These are phyloP conservation scores for Villa cingulata DNA, from an alignment of 2,888 invertebrate species.

Conservation along the genomic window DNA sequence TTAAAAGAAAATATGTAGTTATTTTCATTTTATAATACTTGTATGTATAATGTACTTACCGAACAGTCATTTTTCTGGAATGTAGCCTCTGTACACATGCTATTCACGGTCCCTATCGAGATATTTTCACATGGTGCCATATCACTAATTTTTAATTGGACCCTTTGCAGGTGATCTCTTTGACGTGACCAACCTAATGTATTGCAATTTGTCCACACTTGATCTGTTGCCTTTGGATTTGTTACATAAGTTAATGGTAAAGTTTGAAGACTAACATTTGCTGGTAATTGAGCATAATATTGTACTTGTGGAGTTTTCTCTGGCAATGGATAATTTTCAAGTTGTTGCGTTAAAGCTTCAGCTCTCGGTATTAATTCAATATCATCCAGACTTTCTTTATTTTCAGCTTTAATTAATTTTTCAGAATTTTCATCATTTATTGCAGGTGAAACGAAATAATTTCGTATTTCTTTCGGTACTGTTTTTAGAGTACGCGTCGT, in stretches of 20 bases:
- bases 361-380: constrained; percentile 26
- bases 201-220: constrained; percentile 50
- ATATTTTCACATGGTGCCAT: constrained; percentile 77
- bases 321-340: constrained; percentile 28
- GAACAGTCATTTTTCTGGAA: constrained; percentile 70
- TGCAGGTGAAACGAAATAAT: constrained; percentile 28
- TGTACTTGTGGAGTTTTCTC: constrained; percentile 30
- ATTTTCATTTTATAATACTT: no score
- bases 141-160: constrained; percentile 58
- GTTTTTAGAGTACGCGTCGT: neutral
- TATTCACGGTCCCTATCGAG: constrained; percentile 70
- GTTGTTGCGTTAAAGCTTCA: constrained; percentile 25
- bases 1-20: neutral
- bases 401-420: constrained; percentile 8
- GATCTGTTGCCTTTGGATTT: constrained; percentile 14
- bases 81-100: constrained; percentile 67
- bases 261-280: constrained; percentile 8
- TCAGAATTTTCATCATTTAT: constrained; percentile 4
- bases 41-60: constrained; percentile 45
- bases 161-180: constrained; percentile 66
- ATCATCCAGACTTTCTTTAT: constrained; percentile 15
- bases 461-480: constrained; percentile 28
- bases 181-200: constrained; percentile 78
- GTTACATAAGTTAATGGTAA: constrained; percentile 15
- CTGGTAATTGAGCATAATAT: constrained; percentile 20